phyloP scores from a whole-genome alignment of 2,113 vertebrate genomes.

The human region DNA sequence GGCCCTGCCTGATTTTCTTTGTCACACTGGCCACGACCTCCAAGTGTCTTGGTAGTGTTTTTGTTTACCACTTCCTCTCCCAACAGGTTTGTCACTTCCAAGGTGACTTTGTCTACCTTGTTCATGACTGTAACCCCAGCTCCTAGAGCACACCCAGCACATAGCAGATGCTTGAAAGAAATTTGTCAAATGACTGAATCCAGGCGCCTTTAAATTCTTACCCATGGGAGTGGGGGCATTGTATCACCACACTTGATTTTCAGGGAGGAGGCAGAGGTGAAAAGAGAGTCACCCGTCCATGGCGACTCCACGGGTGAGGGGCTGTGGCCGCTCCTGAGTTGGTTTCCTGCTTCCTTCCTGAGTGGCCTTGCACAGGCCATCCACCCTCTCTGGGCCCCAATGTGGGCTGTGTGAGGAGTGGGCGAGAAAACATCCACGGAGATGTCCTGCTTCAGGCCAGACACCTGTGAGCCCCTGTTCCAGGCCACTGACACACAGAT shows the following conservation, averaged over 20 bases:
- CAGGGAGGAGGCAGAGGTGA: neutral
- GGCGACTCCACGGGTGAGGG: neutral
- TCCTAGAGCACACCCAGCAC: neutral
- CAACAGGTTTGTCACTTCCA: neutral
- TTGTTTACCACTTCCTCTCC: neutral
- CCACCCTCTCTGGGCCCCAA: neutral
- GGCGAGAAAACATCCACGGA: neutral
- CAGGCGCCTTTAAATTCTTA: neutral
- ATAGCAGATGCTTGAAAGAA: neutral
- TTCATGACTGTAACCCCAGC: neutral
- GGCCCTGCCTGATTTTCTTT: neutral
- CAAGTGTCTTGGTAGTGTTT: neutral
- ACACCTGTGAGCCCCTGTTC: neutral
- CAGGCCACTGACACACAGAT: neutral
- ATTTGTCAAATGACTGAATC: too few relatives aligned
- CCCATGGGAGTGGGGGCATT: rapidly evolving
- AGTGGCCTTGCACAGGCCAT: neutral
- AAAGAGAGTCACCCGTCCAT: neutral
- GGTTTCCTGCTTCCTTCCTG: neutral
- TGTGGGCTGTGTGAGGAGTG: neutral
- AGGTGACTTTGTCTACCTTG: neutral
- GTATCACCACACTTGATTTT: neutral
- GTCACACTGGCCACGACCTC: neutral
- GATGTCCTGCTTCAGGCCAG: neutral
- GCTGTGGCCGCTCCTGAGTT: too few relatives aligned